Evolutionary conservation across 1,140 invertebrate genomes (phyloP).

Genomic region (Zaprionus capensis): DNA sequence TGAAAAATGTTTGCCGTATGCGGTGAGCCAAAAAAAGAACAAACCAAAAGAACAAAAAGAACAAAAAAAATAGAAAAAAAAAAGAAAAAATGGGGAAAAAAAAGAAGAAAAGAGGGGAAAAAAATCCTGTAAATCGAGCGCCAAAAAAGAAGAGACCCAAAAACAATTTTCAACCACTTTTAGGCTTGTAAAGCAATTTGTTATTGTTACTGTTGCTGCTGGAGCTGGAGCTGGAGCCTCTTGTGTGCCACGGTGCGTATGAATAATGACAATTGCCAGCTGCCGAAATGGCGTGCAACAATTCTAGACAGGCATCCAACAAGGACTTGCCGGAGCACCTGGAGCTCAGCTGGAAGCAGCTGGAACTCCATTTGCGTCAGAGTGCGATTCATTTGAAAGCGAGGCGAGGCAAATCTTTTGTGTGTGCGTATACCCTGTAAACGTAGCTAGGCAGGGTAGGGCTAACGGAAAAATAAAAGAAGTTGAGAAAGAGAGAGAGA

Average conservation of each 20-base stretch:
- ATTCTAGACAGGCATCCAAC: constrained; percentile 17
- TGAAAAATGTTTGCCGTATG: constrained; percentile 48
- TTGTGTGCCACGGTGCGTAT: constrained; percentile 67
- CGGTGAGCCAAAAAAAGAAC: background rate
- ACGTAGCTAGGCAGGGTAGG: background rate
- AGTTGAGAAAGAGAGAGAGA: background rate
- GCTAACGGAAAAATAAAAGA: background rate
- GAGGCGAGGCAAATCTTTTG: constrained; percentile 9
- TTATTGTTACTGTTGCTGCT: constrained; percentile 53
- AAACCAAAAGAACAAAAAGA: background rate
- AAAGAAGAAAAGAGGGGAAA: background rate
- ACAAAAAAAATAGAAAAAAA: background rate
- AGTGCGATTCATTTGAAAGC: constrained; percentile 33
- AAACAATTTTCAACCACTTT: constrained; percentile 62
- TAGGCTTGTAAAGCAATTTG: constrained; percentile 61
- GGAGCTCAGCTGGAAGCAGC: constrained; percentile 33
- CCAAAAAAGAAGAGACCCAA: constrained; percentile 18
- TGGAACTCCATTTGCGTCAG: constrained; percentile 38
- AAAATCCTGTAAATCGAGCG: background rate
- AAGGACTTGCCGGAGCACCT: constrained; percentile 30
- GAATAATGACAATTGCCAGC: constrained; percentile 73
- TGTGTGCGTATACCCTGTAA: constrained; percentile 4
- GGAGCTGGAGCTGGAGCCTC: constrained; percentile 16
- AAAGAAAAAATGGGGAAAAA: background rate
- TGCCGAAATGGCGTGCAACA: constrained; percentile 56